These are phyloP conservation scores for Axea sp. DNA, from an alignment of 2,888 invertebrate species.

Conservation along the genomic window DNA sequence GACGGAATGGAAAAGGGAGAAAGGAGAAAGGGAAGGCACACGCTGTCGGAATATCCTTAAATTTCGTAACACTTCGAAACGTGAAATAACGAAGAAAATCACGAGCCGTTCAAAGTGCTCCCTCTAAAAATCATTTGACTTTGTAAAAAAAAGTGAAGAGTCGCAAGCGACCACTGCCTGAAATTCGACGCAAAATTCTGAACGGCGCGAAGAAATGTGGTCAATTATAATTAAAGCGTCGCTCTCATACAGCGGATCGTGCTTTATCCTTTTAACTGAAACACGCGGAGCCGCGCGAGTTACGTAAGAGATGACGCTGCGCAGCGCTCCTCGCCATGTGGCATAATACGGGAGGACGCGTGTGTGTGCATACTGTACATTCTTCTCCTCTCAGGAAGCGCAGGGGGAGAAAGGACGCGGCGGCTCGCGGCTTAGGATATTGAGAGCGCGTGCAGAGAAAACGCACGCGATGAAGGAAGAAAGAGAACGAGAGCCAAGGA, in stretches of 20 bases:
- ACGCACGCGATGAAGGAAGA: constrained; percentile 54
- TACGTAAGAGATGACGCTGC: constrained; percentile 60
- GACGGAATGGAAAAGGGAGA: neutral
- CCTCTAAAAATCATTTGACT: too few species aligned
- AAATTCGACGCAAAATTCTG: too few species aligned
- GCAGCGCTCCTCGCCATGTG: constrained; percentile 55
- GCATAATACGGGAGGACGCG: constrained; percentile 54
- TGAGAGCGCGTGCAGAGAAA: constrained; percentile 56
- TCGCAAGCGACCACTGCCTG: too few species aligned
- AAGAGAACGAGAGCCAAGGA: constrained; percentile 52
- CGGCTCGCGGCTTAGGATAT: constrained; percentile 56
- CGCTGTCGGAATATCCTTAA: too few species aligned
- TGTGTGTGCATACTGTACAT: constrained; percentile 57
- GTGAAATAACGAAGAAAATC: neutral
- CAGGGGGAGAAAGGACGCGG: constrained; percentile 61
- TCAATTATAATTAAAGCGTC: constrained; percentile 9
- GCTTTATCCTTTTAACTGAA: constrained; percentile 46
- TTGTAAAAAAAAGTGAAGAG: too few species aligned
- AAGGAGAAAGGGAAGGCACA: neutral
- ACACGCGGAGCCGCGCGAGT: constrained; percentile 48
- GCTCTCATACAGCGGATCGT: constrained; percentile 22
- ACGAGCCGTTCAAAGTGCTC: too few species aligned
- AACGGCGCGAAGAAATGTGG: too few species aligned
- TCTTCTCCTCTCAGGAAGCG: constrained; percentile 62
- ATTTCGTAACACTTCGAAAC: too few species aligned